Evolutionary conservation across 2,113 vertebrate species (phyloP).

Genomic region (Monopterus albus): DNA sequence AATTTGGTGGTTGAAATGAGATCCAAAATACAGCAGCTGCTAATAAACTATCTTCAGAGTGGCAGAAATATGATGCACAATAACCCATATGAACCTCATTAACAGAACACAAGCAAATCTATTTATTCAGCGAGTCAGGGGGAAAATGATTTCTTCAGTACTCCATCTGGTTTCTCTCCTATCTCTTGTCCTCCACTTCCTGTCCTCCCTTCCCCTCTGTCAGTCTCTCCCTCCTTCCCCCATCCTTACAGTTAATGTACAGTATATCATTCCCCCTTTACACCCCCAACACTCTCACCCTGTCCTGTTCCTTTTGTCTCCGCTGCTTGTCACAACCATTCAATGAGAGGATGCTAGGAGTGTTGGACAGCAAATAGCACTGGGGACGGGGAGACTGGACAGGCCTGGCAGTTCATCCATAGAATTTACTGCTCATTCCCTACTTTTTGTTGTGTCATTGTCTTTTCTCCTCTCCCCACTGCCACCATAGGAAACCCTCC

Average conservation of each 20-base stretch:
- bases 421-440: constrained; percentile 35
- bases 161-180: constrained; percentile 53
- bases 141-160: constrained; percentile 69
- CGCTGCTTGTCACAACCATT: constrained; percentile 65
- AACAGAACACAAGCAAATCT: constrained; percentile 80
- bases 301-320: constrained; percentile 55
- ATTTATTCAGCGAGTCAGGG: constrained; percentile 77
- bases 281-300: constrained; percentile 5
- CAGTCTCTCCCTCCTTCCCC: constrained; percentile 34
- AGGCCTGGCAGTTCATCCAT: constrained; percentile 37
- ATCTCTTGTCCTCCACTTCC: constrained; percentile 13
- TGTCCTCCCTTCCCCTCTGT: constrained; percentile 28
- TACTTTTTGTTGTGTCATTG: constrained; percentile 9
- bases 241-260: constrained; percentile 10
- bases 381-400: constrained; percentile 38
- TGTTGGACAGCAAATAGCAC: constrained; percentile 60
- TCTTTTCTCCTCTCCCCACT: background rate
- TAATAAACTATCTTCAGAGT: constrained; percentile 72
- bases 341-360: constrained; percentile 59
- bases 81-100: constrained; percentile 78
- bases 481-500: background rate
- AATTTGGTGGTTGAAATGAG: constrained; percentile 69
- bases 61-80: constrained; percentile 69
- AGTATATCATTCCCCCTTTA: constrained; percentile 5
- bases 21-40: constrained; percentile 71